These are phyloP conservation scores for Sympetrum striolatum DNA, from an alignment of 2,888 invertebrate species.

Conservation along the genomic window DNA sequence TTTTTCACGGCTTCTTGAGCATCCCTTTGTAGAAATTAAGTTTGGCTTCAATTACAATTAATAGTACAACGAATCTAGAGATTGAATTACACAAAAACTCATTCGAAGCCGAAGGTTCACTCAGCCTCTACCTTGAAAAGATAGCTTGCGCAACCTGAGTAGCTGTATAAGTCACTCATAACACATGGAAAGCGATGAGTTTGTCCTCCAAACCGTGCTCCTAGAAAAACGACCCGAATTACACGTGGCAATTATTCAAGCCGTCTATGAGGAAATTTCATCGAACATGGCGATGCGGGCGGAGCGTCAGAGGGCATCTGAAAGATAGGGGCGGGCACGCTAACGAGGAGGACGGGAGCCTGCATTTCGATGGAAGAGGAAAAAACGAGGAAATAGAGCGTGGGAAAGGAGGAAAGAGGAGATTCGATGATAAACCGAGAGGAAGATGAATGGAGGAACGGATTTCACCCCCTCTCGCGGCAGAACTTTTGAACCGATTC, in stretches of 20 bases:
- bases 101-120: too few relatives aligned
- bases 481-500: neutral
- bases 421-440: neutral
- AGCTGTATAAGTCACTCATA: too few relatives aligned
- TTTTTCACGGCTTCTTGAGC: too few relatives aligned
- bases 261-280: neutral
- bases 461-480: neutral
- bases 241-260: neutral
- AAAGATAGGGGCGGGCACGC: slow-evolving; percentile 20
- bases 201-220: neutral
- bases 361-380: neutral
- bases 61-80: too few relatives aligned
- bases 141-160: too few relatives aligned
- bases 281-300: neutral
- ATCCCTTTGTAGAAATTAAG: too few relatives aligned
- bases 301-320: neutral
- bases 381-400: neutral
- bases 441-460: neutral
- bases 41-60: too few relatives aligned
- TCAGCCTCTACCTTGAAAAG: too few relatives aligned
- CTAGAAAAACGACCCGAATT: neutral
- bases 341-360: neutral
- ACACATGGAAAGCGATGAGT: too few relatives aligned
- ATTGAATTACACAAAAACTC: too few relatives aligned
- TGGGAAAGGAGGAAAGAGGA: neutral